A percentile compares a stretch with the other conserved stretches of the same genome.
Evolutionary conservation across 2,888 invertebrate genomes (phyloP).

Genomic region (Sinopyrophorus schimmeli): DNA sequence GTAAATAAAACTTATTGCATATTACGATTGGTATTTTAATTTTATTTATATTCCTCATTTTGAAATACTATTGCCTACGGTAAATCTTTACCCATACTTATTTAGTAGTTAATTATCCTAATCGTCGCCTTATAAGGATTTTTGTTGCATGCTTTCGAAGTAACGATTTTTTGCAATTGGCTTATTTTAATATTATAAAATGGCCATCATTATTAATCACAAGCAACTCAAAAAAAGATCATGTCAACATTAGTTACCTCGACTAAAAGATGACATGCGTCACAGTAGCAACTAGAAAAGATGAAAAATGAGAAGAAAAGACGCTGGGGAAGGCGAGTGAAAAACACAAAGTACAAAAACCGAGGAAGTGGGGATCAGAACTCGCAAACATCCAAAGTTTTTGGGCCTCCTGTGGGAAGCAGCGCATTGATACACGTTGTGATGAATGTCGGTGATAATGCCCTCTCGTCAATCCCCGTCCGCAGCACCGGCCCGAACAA

Average conservation of each 20-base stretch:
- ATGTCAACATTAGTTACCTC: constrained; percentile 50
- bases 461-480: constrained; percentile 60
- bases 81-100: too few relatives aligned
- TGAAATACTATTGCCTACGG: too few relatives aligned
- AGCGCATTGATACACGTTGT: constrained; percentile 57
- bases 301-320: constrained; percentile 54
- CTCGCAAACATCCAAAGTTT: constrained; percentile 53
- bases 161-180: too few relatives aligned
- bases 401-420: constrained; percentile 56
- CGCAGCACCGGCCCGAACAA: constrained; percentile 61
- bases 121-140: too few relatives aligned
- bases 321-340: constrained; percentile 46
- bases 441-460: constrained; percentile 60
- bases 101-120: too few relatives aligned
- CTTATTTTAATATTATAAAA: too few relatives aligned
- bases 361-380: constrained; percentile 46
- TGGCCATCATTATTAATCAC: constrained; percentile 26
- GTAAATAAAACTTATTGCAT: too few relatives aligned
- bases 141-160: too few relatives aligned
- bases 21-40: too few relatives aligned
- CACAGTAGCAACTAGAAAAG: constrained; percentile 56
- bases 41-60: too few relatives aligned
- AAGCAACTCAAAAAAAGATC: constrained; percentile 39
- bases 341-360: constrained; percentile 52
- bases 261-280: constrained; percentile 54